Percentiles rank a stretch among this genome's conserved stretches.
These are phyloP conservation scores for Homalodisca vitripennis DNA, from an alignment of 1,140 invertebrate species.

Conservation along the genomic window DNA sequence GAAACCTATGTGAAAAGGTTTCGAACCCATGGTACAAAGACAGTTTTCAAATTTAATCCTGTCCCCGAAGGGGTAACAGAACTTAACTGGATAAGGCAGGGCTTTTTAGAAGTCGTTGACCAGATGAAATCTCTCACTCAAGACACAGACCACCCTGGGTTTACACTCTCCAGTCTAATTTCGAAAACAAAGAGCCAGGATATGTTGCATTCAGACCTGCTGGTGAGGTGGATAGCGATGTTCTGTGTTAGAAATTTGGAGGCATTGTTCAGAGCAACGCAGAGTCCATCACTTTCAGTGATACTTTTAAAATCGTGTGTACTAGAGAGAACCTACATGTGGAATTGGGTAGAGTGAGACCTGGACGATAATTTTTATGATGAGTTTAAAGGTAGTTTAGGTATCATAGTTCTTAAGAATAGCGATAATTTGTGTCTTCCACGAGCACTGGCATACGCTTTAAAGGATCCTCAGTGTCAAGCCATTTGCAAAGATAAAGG, in stretches of 20 bases:
- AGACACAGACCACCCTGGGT: constrained; percentile 2
- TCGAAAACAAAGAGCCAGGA: constrained; percentile 18
- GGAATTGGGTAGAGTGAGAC: background rate
- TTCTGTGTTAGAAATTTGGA: constrained; percentile 4
- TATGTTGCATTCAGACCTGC: constrained; percentile 3
- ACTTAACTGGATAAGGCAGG: background rate
- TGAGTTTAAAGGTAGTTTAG: background rate
- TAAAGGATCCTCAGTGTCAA: background rate
- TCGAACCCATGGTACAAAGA: background rate
- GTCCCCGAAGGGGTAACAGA: background rate
- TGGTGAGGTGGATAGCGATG: background rate
- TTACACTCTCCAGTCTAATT: constrained; percentile 14
- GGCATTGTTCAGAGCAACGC: constrained; percentile 22
- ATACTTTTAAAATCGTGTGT: constrained; percentile 3
- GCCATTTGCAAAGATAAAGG: background rate
- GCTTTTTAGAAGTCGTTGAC: background rate
- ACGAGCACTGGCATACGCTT: background rate
- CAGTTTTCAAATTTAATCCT: background rate
- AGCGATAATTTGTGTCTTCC: constrained; percentile 11
- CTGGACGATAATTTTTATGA: constrained; percentile 8
- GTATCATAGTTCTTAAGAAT: constrained; percentile 19
- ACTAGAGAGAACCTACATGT: constrained; percentile 1
- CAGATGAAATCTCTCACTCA: background rate
- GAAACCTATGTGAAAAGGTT: background rate
- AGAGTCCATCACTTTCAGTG: background rate